Evolutionary conservation across 2,888 invertebrate genomes (phyloP), one percentile per base, ranked within the genome.

Genomic region (Noctua pronuba): DNA sequence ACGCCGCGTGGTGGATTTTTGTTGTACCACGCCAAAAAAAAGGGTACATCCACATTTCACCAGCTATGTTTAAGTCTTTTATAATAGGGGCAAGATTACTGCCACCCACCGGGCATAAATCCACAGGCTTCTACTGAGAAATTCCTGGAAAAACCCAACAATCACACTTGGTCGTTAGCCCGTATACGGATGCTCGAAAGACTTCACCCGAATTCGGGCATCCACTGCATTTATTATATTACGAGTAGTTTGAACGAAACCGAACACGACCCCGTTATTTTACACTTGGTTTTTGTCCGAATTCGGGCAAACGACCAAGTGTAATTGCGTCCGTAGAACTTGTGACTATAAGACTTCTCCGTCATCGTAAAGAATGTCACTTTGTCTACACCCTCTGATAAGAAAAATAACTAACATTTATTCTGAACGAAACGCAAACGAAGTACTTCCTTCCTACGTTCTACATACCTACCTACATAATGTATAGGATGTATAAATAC

Each of bases 391-490:
- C 41, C 41, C 8, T 41, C 65, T 65, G 41, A 44, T 41, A 65
- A 65, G 41, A 65, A 65, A 65, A 65, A 65, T 41, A 41, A 65
- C 41, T 44, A 65, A 16, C 65, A 65, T 73, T 80, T 62, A 83
- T 80, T 52, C 74, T 46, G 46, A 79, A 84, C 62, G 55, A 71
- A 84, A 82, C 41, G 41, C 24, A 35, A 80, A 82, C 65, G n/a
- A 73, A 75, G 60, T 62, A 52, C 49, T 80, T 85, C 55, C 76
- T 81, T 83, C 77, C 79, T 38, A 31, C 66, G 66, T 66, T 82
- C 60, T 70, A 28, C 71, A 49, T 41, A 44, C 44, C 10, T 41
- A 44, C n/a, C 28, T 28, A 72, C 24, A 44, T 69, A 65, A 24
- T 16, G 49, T 68, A 52, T 49, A 49, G 52, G 3, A 60, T n/a